Percentiles rank a stretch among this genome's conserved stretches.
Conservation (phyloP, 2,797 vertebrate genomes). For the Coilia nasus region DNA sequence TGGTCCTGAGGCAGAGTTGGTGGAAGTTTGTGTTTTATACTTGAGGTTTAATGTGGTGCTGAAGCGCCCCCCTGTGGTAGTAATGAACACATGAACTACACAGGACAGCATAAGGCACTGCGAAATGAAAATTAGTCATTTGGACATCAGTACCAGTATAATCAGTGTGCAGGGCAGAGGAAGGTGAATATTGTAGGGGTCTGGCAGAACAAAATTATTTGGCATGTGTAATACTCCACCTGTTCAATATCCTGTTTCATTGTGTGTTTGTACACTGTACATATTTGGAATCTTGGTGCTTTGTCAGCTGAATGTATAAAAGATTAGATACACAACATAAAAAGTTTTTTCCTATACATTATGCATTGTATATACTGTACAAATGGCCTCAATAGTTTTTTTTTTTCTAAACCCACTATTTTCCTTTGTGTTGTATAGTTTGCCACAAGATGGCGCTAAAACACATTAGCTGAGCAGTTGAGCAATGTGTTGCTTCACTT, state of each 20-base stretch:
- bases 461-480: not conserved
- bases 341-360: no score
- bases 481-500: not conserved
- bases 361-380: not conserved
- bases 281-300: not conserved
- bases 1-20: not conserved
- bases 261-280: not conserved
- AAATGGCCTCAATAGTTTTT: not conserved
- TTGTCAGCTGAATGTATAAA: not conserved
- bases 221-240: not conserved
- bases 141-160: not conserved
- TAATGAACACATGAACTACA: not conserved
- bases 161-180: not conserved
- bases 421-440: not conserved
- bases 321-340: no score
- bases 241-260: not conserved
- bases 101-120: no score
- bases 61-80: not conserved
- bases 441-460: constrained; percentile 12
- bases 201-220: not conserved
- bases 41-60: not conserved
- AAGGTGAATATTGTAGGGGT: not conserved
- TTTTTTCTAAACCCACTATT: not conserved
- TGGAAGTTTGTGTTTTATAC: not conserved
- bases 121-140: not conserved